Base-by-base conservation (phyloP, 1,140 invertebrate genomes). In the Tigriopus japonicus region DNA sequence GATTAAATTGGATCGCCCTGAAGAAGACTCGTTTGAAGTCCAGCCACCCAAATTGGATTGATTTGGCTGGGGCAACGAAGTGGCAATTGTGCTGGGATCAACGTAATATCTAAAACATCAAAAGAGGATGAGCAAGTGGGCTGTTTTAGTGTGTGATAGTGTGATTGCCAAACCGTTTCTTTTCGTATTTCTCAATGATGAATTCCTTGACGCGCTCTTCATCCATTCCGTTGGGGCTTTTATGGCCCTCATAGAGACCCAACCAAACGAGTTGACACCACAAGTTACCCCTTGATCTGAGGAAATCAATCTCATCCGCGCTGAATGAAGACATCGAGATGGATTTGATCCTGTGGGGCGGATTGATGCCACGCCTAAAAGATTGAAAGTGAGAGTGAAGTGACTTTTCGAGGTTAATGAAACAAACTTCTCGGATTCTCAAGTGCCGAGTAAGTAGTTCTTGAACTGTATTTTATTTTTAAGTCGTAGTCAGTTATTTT, bases 241-340 rank as follows among this genome's bases (percentile, higher is more conserved):
- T 64, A 43, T 67, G 71, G 35, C 71, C 65, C 66, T 85, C 82
- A 75, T 85, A 84, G 42, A 89, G 73, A 3, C 86, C 90, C 62
- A 96, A 75, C 88, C 89, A 97, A 62, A 89, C 84, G 71, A 82
- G 83, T 66, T 81, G 78, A 71, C 90, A 94, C 68, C 87, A 84
- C 77, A 81, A 67, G 40, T 98, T 98, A 64, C 93, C 93, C 73
- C 83, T 81, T 60, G 78, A 77, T 76, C 83, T 85, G 63, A 98
- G 78, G 68, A 87, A 84, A 70, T 93, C 88, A 69, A 98, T 84
- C 76, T 98, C 94, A 65, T 98, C 93, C 64, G 83, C 79, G 62
- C 85, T 92, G 72, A 98, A 98, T 67, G 86, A 94, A 45, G 93
- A 88, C 93, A 98, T 96, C 7, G 92, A 95, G 67, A 98, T 97